Evolutionary conservation across 2,797 vertebrate species (phyloP), one percentile per base, ranked within the genome.

Genomic region (Carapus acus): DNA sequence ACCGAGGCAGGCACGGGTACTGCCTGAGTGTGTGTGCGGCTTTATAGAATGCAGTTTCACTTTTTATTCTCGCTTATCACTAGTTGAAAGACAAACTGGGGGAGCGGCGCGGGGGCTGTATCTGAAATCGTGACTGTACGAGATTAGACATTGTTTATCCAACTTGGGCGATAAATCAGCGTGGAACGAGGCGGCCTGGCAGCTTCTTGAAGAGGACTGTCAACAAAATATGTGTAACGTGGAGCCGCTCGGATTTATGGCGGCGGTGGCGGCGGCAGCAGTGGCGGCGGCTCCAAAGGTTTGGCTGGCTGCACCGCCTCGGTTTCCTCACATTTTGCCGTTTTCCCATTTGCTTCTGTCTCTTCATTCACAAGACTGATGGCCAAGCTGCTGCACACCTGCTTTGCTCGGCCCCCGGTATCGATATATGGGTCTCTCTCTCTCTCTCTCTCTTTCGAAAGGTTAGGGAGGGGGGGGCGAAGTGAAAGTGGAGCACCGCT

Each of bases 401-500:
- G 54, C 37, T 44, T 34, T 9, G 7, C 8, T 71, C 23, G 11
- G 14, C 33, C 27, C 37, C 42, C 34, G 43, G 24, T 47, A 22
- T 53, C 20, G 43, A 71, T n/a, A 17, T 74, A 55, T 67, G 50
- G 43, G 45, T 51, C 14, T 62, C 43, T 56, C 36, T 52, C 37
- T 49, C 31, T 29, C 54, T 19, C 29, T 29, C 34, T 14, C 24
- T 27, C 24, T 27, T 9, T 27, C 24, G 4, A 62, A 76, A 73
- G 73, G 71, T 67, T 67, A 65, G 72, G 58, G 49, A 44, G 43
- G 68, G 62, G 49, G 46, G 43, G 68, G 62, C 43, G 20, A 31
- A 39, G 64, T 67, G 20, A 58, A 80, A 78, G 71, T 75, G 58
- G 79, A 80, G 53, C 72, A 70, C 56, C 0, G 40, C 57, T 73